phyloP scores from a whole-genome alignment of 2,797 vertebrate species.

The Psittacula echo region DNA sequence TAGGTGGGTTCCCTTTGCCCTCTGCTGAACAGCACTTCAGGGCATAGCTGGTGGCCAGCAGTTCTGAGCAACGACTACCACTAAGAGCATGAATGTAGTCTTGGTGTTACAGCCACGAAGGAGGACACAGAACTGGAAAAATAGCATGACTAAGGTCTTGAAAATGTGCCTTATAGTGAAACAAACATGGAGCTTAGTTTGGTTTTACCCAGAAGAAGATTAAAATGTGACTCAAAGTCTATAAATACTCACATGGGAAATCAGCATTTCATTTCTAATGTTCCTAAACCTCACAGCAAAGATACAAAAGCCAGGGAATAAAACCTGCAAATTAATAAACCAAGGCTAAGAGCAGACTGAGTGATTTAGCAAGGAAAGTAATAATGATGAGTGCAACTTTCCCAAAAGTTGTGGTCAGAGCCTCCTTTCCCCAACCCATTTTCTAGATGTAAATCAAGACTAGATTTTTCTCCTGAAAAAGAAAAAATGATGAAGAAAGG shows the following conservation, averaged over 20 bases:
- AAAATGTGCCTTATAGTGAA: neutral
- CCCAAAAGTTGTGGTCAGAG: neutral
- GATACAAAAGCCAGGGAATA: neutral
- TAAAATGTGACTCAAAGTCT: conserved; percentile 40
- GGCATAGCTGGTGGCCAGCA: neutral
- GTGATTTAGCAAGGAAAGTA: neutral
- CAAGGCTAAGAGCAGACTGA: neutral
- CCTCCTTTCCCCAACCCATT: neutral
- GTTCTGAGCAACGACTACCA: neutral
- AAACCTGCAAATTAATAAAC: neutral
- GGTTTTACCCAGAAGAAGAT: conserved; percentile 19
- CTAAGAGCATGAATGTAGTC: neutral
- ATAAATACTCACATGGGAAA: conserved; percentile 42
- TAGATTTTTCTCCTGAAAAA: neutral
- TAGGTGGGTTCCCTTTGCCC: neutral
- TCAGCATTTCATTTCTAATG: neutral
- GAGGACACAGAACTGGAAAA: neutral
- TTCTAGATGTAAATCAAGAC: neutral
- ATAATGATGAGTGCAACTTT: neutral
- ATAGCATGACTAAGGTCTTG: neutral
- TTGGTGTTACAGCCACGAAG: neutral
- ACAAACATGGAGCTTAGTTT: neutral
- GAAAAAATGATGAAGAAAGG: neutral
- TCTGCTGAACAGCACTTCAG: neutral
- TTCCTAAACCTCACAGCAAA: conserved; percentile 19